phyloP scores from a whole-genome alignment of 2,888 invertebrate species.

The Mystacides longicornis region DNA sequence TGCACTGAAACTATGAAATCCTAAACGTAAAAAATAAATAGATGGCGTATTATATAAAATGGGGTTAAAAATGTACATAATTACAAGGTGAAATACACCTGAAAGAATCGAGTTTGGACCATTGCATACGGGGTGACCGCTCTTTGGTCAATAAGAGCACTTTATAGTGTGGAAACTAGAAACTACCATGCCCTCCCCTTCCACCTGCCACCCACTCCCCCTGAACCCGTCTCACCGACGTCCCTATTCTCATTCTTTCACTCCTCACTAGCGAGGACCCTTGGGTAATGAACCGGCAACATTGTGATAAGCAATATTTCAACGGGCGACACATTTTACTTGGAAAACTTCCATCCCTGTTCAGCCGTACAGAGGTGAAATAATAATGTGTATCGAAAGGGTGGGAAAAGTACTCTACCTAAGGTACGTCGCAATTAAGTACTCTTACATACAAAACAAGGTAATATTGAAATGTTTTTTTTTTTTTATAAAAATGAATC shows the following conservation, averaged over 20 bases:
- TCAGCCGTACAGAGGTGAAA: not conserved
- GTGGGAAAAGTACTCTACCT: too few species aligned
- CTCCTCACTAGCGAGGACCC: not conserved
- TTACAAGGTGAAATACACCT: too few species aligned
- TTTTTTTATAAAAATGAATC: too few species aligned
- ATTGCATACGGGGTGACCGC: constrained; percentile 3
- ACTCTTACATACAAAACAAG: too few species aligned
- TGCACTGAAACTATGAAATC: too few species aligned
- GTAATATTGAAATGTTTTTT: too few species aligned
- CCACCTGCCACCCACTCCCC: too few species aligned
- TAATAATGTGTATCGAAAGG: too few species aligned
- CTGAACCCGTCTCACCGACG: not conserved
- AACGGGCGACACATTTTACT: constrained; percentile 6
- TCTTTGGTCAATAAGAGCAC: constrained; percentile 4
- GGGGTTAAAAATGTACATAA: too few species aligned
- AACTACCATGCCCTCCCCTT: not conserved
- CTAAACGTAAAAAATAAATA: too few species aligned
- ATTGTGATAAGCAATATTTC: constrained; percentile 16
- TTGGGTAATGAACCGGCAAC: constrained; percentile 15
- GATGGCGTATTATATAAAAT: too few species aligned
- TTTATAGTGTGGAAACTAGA: not conserved
- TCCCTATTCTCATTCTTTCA: not conserved
- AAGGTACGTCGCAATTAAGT: too few species aligned
- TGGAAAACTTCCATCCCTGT: not conserved
- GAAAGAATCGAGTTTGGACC: not conserved